Evolutionary conservation across 1,140 invertebrate genomes (phyloP), one percentile per base, ranked within the genome.

Genomic region (Asbolus verrucosus): DNA sequence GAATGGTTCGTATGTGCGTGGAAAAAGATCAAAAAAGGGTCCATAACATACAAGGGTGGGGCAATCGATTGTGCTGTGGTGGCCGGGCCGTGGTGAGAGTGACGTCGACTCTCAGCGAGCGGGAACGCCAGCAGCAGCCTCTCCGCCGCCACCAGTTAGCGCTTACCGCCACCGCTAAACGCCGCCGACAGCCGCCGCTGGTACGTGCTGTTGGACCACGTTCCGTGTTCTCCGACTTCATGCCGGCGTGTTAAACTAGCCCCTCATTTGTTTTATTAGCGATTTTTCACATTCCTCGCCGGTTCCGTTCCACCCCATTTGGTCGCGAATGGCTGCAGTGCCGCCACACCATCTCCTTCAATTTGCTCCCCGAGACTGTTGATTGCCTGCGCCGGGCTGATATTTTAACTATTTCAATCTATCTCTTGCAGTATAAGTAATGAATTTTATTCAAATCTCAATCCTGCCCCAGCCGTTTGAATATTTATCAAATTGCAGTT

Each of bases 1-100:
- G n/a, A n/a, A n/a, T 54, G 46, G 21, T 8, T 24, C 21, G 46
- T 13, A 27, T 14, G 46, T 24, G 46, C 21, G 46, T 54, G 46
- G 21, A n/a, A 54, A 54, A 54, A 54, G 46, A 54, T 54, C 18
- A 54, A 54, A 63, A 63, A 41, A 18, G 33, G 36, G 61, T 63
- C 61, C 27, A 54, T 54, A 24, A 54, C 61, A 63, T 63, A 39
- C 59, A 63, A 63, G 61, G 61, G 61, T 41, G 61, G 61, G 61
- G 61, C 61, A 63, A 63, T 63, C 61, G 61, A 63, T 63, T 63
- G 61, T 63, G 61, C 61, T 19, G 24, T 63, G 39, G 61, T 41
- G 33, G 61, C 33, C 18, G 19, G 33, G 61, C 21, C 21, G 46
- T 54, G 18, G 61, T 63, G 61, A 63, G 61, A 41, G 33, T 63